Conservation (phyloP, 2,113 vertebrate species). For the Colinus virginianus region DNA sequence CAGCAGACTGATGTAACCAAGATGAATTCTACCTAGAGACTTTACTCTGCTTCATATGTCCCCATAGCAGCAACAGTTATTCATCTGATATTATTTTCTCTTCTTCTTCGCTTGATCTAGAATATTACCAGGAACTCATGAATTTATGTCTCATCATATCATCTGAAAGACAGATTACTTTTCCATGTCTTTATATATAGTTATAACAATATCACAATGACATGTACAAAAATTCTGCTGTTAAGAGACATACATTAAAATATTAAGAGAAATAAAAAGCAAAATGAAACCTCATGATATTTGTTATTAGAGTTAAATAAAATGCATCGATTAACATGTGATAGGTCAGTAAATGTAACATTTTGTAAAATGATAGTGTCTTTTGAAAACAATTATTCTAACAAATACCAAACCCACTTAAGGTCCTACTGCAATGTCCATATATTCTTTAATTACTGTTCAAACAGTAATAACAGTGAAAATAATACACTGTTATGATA, state of each 20-base stretch:
- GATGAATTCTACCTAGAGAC: not conserved
- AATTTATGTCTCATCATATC: not conserved
- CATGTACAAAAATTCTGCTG: not conserved
- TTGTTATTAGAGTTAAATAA: conserved; percentile 38
- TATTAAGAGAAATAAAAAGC: not conserved
- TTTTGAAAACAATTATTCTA: conserved; percentile 9
- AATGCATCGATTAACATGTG: not conserved
- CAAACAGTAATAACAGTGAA: conserved; percentile 36
- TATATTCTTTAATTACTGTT: conserved; percentile 19
- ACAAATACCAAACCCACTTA: not conserved
- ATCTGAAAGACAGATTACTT: not conserved
- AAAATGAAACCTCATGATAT: not conserved
- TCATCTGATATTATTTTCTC: not conserved
- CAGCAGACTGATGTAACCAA: not conserved
- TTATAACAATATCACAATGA: not conserved
- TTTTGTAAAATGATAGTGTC: not conserved
- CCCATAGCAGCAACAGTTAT: not conserved
- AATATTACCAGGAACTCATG: not conserved
- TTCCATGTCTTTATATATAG: not conserved
- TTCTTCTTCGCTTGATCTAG: not conserved
- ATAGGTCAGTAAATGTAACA: conserved; percentile 26
- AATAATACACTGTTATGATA: not conserved
- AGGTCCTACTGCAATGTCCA: not conserved
- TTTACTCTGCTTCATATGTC: not conserved
- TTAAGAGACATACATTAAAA: not conserved